Base-by-base conservation (phyloP, 2,113 vertebrate species). In the Piprites chloris region DNA sequence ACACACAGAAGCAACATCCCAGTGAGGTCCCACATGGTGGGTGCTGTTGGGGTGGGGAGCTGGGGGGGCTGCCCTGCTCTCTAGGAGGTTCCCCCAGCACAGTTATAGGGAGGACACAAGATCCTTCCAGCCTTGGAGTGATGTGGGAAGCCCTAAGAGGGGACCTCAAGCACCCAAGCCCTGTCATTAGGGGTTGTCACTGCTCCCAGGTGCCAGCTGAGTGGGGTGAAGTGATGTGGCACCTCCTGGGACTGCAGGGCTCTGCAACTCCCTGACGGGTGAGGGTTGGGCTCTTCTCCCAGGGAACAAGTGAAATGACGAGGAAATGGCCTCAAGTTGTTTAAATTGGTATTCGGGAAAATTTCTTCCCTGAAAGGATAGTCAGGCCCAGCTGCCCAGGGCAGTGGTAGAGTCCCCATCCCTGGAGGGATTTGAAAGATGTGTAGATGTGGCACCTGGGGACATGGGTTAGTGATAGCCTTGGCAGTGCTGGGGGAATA, bases 21-120 rank as follows among this genome's bases (percentile, higher is more conserved):
- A 0, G 0, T 5, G 3, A 0, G 17, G 39, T 18, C 14, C 22
- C 16, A 5, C 0, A 0, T 17, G 18, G 4, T 47, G 44, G 39
- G 53, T 28, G 58, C 50, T 85, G 37, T 1, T 27, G 65, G 0
- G 46, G n/a, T 19, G 14, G 26, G 44, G 49, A 24, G 20, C 56
- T 56, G 42, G 5, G 12, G 5, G 12, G 35, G 15, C 32, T 56
- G 35, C 52, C 15, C 33, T 1, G 4, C 7, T 18, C n/a, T 4
- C 2, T 32, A 13, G 37, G 49, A 24, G 42, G 5, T 21, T 37
- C 2, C 62, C 24, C 18, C 46, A 7, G 5, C 14, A 22, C n/a
- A 17, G 23, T 32, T 22, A 2, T 4, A 8, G 4, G 41, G 50
- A 35, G 26, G 4, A 4, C 30, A 33, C 15, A 17, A 39, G 67